phyloP scores from a whole-genome alignment of 1,140 invertebrate species.

The Dinothrombium tinctorium region DNA sequence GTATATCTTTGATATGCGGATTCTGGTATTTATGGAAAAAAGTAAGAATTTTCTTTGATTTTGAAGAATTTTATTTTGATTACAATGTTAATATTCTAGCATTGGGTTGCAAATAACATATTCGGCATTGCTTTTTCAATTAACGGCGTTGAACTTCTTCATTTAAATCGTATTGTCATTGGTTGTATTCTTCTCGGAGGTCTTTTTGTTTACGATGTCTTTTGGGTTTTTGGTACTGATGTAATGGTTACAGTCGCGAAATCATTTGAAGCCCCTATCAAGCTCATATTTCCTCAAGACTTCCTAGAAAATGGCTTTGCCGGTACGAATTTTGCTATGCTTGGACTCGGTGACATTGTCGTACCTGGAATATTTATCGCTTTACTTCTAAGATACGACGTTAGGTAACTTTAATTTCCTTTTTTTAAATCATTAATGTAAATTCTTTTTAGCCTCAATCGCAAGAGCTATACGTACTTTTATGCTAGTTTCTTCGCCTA shows the following conservation, averaged over 20 bases:
- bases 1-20: slow-evolving; percentile 53
- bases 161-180: slow-evolving; percentile 83
- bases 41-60: no score
- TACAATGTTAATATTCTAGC: no score
- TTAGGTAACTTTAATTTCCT: slow-evolving; percentile 27
- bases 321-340: slow-evolving; percentile 90
- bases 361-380: slow-evolving; percentile 99
- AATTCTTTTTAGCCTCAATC: slow-evolving; percentile 40
- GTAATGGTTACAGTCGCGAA: slow-evolving; percentile 99
- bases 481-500: slow-evolving; percentile 83
- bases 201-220: slow-evolving; percentile 95
- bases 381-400: slow-evolving; percentile 79
- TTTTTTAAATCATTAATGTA: slow-evolving; percentile 4
- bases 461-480: slow-evolving; percentile 73
- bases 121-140: slow-evolving; percentile 95
- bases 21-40: slow-evolving; percentile 84
- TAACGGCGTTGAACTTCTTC: slow-evolving; percentile 87
- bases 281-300: slow-evolving; percentile 97
- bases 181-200: slow-evolving; percentile 86
- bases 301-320: slow-evolving; percentile 68
- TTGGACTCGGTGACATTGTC: slow-evolving; percentile 95
- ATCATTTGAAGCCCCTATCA: slow-evolving; percentile 96
- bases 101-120: slow-evolving; percentile 97
- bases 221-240: slow-evolving; percentile 98
- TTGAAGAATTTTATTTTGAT: no score